phyloP scores from a whole-genome alignment of 2,113 vertebrate species.

The Psophia crepitans region DNA sequence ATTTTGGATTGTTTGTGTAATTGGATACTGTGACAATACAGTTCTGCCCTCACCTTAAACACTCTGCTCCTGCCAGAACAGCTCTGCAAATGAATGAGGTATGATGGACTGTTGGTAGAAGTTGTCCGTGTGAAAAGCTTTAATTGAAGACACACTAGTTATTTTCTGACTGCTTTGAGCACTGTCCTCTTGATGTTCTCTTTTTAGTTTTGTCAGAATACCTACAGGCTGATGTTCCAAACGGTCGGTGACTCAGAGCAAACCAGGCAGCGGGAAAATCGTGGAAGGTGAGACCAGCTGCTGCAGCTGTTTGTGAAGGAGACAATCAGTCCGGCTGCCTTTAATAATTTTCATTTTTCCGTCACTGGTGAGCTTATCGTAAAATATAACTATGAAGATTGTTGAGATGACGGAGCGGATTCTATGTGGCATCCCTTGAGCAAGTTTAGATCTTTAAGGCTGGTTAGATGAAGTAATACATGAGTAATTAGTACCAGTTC shows the following conservation, averaged over 20 bases:
- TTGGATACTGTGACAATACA: not conserved
- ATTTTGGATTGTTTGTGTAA: not conserved
- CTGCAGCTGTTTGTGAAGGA: not conserved
- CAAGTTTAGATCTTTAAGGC: not conserved
- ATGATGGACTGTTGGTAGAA: not conserved
- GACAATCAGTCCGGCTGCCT: not conserved
- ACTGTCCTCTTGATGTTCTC: not conserved
- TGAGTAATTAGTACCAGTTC: not conserved
- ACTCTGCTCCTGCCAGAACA: not conserved
- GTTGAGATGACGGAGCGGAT: not conserved
- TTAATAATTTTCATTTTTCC: not conserved
- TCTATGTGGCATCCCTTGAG: not conserved
- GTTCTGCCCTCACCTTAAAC: accelerated
- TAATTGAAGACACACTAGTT: not conserved
- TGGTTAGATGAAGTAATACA: not conserved
- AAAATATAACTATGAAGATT: not conserved
- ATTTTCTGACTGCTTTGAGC: not conserved
- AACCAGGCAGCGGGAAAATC: not conserved
- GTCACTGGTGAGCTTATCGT: not conserved
- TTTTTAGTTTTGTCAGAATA: not conserved
- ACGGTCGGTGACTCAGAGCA: not conserved
- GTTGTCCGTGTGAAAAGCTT: not conserved
- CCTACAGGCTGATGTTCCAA: not conserved
- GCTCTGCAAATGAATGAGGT: not conserved
- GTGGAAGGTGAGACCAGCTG: not conserved